Evolutionary conservation across 2,113 vertebrate species (phyloP).

Genomic region (Athene cunicularia): DNA sequence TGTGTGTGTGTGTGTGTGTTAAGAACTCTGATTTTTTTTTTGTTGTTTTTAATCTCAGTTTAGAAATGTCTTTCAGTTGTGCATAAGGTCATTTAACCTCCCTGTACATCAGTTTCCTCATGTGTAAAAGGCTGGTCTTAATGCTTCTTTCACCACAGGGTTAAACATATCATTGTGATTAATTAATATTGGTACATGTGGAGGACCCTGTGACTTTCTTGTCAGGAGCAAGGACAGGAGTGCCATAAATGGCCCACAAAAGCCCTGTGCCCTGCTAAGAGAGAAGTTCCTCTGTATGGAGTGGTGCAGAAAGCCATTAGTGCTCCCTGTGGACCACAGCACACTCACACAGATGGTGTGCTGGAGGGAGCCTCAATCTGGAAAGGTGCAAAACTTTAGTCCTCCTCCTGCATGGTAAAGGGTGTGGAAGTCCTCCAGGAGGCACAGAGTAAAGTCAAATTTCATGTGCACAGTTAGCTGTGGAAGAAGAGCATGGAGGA

Average conservation of each 20-base stretch:
- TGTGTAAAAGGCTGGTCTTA: background rate
- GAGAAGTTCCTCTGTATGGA: background rate
- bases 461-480: background rate
- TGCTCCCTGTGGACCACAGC: background rate
- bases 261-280: background rate
- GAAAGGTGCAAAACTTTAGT: background rate
- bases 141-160: background rate
- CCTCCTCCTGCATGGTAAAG: background rate
- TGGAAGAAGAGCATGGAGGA: background rate
- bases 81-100: background rate
- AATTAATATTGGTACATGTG: fast-evolving
- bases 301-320: background rate
- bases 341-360: background rate
- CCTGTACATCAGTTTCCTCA: background rate
- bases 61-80: background rate
- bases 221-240: background rate
- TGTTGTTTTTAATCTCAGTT: background rate
- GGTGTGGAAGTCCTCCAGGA: background rate
- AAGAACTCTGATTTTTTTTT: background rate
- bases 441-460: background rate
- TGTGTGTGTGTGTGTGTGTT: too few species aligned
- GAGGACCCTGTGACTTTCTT: background rate
- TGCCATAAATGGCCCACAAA: background rate
- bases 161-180: background rate
- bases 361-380: background rate